Evolutionary conservation across 2,113 vertebrate genomes (phyloP), one percentile per base, ranked within the genome.

Genomic region (Sapajus apella): DNA sequence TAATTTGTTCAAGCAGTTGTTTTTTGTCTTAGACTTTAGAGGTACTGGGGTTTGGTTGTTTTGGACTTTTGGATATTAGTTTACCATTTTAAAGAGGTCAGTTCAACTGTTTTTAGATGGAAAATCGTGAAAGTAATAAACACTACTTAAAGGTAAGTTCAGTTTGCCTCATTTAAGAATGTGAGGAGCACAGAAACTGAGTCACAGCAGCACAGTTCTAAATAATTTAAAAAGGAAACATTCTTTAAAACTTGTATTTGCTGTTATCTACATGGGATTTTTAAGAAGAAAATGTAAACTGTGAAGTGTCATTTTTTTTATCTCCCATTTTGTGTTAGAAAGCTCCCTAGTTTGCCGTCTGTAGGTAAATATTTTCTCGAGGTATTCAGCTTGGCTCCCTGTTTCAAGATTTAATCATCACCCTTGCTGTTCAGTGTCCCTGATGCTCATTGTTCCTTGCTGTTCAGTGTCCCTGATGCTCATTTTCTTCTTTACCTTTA

Each of bases 201-300:
- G 45, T 56, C 50, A 52, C 16, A 30, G 80, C 45, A 90, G 50
- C 30, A 16, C 6, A 47, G 47, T 86, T 83, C 73, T 68, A 83
- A 40, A 43, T 95, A 82, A 77, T 64, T 91, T n/a, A 55, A 91
- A 93, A 32, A 6, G 6, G 58, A 96, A 84, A 37, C 17, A 47
- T 83, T 96, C 10, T 91, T 77, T 87, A 85, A 82, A 93, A 89
- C 45, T 6, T 75, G 20, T 43, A 40, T 66, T 96, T 89, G 23
- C 21, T 50, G 12, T 87, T 72, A 66, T 55, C 66, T 82, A 17
- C n/a, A 20, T 89, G 93, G 35, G 7, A 73, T 37, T 81, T 88
- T 86, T 16, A 66, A 88, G 64, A 93, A 89, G 16, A 43, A 77
- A 92, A 55, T 64, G 73, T 56, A 50, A 52, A 32, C 1, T 75